Evolutionary conservation across 2,888 invertebrate species (phyloP), one percentile per base, ranked within the genome.

Genomic region (Sipha maydis): DNA sequence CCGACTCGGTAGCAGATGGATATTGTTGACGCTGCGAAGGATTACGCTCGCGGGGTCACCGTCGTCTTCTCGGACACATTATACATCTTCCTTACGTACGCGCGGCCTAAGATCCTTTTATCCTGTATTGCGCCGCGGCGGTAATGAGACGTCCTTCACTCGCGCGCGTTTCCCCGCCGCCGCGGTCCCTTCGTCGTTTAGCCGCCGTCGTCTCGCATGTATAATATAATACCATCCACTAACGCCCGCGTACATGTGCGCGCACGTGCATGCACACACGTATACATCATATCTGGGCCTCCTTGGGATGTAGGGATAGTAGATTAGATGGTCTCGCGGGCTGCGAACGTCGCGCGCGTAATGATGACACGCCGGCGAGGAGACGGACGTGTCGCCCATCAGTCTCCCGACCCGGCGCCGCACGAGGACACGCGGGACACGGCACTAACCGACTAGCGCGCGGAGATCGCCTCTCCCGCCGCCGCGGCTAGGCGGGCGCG

Each of bases 91-190:
- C 80, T 80, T 28, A 11, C 7, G 56, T 9, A 4, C 11, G 28
- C 19, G 48, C 54, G 38, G 17, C n/a, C 38, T 71, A 86, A 85
- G 84, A 76, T 85, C 84, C 56, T 84, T 84, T 85, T 34, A 38
- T 71, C 69, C 78, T 3, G 19, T 19, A 48, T 14, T 14, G 48
- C 14, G 48, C 9, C 56, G 34, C 34, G 28, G 1, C 84, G 80
- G 86, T 80, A 86, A 86, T 86, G 86, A 86, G 86, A 86, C 80
- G 86, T 86, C 86, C 79, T 71, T 86, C 79, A 41, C 75, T 56
- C 71, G 56, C n/a, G 83, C 73, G 73, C 34, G 34, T 61, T 34
- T 56, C 34, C 71, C 54, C n/a, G 1, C n/a, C 25, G 67, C 25
- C n/a, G 1, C 69, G 21, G 56, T 38, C 56, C 56, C 73, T 3